A percentile compares a stretch with the other conserved stretches of the same genome.
These are phyloP conservation scores for Danio choprae DNA, from an alignment of 2,797 vertebrate genomes.

Conservation along the genomic window DNA sequence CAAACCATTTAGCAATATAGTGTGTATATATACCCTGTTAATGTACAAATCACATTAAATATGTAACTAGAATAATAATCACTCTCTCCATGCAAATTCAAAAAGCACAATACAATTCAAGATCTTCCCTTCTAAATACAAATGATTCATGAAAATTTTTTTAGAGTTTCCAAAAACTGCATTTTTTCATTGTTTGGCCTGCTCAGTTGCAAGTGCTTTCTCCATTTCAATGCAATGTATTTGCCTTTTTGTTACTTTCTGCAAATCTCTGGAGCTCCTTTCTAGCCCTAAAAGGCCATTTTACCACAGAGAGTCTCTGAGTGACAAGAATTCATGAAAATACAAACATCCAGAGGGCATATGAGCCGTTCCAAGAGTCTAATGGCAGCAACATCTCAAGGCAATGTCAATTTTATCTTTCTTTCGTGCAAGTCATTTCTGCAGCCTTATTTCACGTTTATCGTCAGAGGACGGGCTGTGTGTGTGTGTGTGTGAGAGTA, in stretches of 20 bases:
- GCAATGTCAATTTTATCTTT: constrained; percentile 29
- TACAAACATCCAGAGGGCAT: constrained; percentile 41
- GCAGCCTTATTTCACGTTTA: constrained; percentile 1
- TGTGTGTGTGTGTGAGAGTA: background rate
- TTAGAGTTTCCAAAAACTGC: background rate
- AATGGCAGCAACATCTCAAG: constrained; percentile 44
- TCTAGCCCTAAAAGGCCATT: constrained; percentile 31
- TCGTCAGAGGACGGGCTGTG: background rate
- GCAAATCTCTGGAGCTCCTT: constrained; percentile 13
- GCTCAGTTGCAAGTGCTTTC: constrained; percentile 15
- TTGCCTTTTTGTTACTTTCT: constrained; percentile 9
- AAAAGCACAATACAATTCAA: constrained; percentile 3
- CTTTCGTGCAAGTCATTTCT: constrained; percentile 11
- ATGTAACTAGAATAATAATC: background rate
- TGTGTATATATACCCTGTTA: background rate
- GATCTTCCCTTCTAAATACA: background rate
- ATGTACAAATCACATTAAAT: too few relatives aligned
- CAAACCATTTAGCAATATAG: background rate
- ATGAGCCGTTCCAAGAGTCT: constrained; percentile 40
- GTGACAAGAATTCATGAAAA: constrained; percentile 41
- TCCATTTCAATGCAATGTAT: constrained; percentile 20
- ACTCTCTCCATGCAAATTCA: background rate
- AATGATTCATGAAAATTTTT: background rate
- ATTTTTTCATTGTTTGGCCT: background rate
- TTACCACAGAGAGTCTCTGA: constrained; percentile 29